Evolutionary conservation across 2,113 vertebrate genomes (phyloP).

Genomic region (Ahaetulla prasina): DNA sequence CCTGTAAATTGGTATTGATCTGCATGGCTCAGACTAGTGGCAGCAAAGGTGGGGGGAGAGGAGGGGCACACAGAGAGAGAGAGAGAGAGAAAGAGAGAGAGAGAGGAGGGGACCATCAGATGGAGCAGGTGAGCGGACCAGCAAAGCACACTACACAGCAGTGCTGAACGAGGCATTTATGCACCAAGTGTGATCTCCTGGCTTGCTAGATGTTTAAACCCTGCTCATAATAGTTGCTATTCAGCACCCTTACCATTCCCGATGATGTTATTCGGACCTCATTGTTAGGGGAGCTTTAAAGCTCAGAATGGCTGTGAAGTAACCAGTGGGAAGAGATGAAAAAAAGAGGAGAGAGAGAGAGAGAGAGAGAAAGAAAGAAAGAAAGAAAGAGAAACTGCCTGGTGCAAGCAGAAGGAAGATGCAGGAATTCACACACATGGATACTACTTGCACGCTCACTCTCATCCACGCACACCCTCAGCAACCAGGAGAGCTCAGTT

Average conservation of each 20-base stretch:
- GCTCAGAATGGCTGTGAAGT: conserved; percentile 59
- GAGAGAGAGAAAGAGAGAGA: not conserved
- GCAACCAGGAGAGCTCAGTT: conserved; percentile 11
- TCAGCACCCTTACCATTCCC: conserved; percentile 52
- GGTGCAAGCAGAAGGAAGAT: not conserved
- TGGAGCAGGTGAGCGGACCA: conserved; percentile 68
- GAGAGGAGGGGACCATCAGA: conserved; percentile 32
- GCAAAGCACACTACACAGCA: conserved; percentile 31
- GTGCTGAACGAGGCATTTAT: conserved; percentile 59
- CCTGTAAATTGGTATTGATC: conserved; percentile 84
- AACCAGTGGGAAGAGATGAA: conserved; percentile 35
- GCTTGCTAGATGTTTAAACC: conserved; percentile 59
- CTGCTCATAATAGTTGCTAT: conserved; percentile 61
- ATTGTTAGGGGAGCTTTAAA: conserved; percentile 69
- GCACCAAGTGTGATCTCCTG: conserved; percentile 58
- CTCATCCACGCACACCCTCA: not conserved
- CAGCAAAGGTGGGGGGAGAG: not conserved
- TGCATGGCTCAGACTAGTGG: conserved; percentile 32
- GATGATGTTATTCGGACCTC: conserved; percentile 59
- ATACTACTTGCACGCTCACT: accelerated
- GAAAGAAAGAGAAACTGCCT: conserved; percentile 35
- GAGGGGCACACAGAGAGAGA: not conserved
- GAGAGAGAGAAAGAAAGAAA: conserved; percentile 67
- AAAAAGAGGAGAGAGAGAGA: conserved; percentile 70
- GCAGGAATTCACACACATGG: conserved; percentile 12